Percentiles rank a stretch among this genome's conserved stretches.
phyloP scores from a whole-genome alignment of 2,888 invertebrate genomes.

The Stenoptilia bipunctidactyla region DNA sequence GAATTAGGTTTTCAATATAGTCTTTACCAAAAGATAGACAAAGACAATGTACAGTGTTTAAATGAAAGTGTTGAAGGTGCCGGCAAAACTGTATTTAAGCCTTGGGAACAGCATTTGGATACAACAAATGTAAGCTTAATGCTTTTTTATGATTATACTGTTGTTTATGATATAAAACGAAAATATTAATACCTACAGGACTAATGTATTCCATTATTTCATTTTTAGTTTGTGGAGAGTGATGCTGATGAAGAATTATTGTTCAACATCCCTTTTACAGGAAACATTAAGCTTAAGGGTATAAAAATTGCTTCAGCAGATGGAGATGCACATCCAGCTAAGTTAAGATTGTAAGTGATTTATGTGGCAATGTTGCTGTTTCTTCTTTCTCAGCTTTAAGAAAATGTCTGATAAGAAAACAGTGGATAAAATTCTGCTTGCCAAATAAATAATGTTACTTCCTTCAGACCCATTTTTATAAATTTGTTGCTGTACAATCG shows the following conservation, averaged over 20 bases:
- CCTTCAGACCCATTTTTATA: too few species aligned
- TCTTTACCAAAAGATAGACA: conserved; percentile 91
- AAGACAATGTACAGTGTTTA: conserved; percentile 87
- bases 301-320: conserved; percentile 93
- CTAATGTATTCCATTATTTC: too few species aligned
- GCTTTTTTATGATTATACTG: too few species aligned
- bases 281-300: conserved; percentile 95
- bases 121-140: conserved; percentile 67
- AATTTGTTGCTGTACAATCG: too few species aligned
- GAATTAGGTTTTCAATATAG: conserved; percentile 86
- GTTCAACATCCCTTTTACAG: conserved; percentile 97
- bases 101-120: conserved; percentile 89
- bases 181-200: too few species aligned
- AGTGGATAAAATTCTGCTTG: too few species aligned
- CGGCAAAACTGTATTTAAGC: conserved; percentile 90
- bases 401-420: too few species aligned
- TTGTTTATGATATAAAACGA: too few species aligned
- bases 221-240: conserved; percentile 90
- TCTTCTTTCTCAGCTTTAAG: too few species aligned
- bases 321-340: conserved; percentile 86
- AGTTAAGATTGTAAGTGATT: conserved; percentile 89
- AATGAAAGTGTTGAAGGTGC: conserved; percentile 91
- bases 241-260: conserved; percentile 96
- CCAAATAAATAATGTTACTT: too few species aligned
- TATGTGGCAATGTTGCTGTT: too few species aligned